phyloP scores from a whole-genome alignment of 1,140 invertebrate species.

The Nomia melanderi region DNA sequence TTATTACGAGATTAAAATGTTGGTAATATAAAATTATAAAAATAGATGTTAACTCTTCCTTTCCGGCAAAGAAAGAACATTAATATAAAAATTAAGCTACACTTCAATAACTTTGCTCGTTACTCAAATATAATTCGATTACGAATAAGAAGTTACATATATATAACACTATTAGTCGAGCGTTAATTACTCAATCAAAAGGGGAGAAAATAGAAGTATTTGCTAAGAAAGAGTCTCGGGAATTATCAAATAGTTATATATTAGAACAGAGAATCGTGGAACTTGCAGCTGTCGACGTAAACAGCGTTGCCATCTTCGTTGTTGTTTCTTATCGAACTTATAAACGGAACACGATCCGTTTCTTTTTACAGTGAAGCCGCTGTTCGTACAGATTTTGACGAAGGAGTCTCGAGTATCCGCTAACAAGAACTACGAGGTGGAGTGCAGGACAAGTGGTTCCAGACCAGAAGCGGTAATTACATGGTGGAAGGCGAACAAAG shows the following conservation, averaged over 20 bases:
- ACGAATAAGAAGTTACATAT: too few relatives aligned
- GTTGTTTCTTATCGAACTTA: slow-evolving; percentile 9
- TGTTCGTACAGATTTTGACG: slow-evolving; percentile 89
- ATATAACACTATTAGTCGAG: too few relatives aligned
- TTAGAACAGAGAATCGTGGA: background rate
- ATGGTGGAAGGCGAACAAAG: slow-evolving; percentile 90
- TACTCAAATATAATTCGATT: too few relatives aligned
- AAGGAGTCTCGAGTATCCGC: slow-evolving; percentile 90
- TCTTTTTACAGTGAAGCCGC: slow-evolving; percentile 88
- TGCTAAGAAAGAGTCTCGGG: too few relatives aligned
- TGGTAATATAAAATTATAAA: too few relatives aligned
- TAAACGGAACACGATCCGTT: background rate
- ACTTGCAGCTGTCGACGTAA: background rate
- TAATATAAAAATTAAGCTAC: too few relatives aligned
- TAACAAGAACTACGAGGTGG: slow-evolving; percentile 90
- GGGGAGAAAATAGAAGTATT: too few relatives aligned
- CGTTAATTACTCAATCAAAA: too few relatives aligned
- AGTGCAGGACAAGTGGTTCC: slow-evolving; percentile 91
- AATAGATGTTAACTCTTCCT: too few relatives aligned
- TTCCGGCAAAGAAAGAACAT: too few relatives aligned
- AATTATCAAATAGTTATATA: background rate
- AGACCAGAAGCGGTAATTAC: slow-evolving; percentile 90
- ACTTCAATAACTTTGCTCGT: too few relatives aligned
- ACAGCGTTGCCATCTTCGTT: background rate
- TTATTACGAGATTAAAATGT: too few relatives aligned